Base-by-base conservation (phyloP, 2,113 vertebrate genomes). In the Notothenia coriiceps region DNA sequence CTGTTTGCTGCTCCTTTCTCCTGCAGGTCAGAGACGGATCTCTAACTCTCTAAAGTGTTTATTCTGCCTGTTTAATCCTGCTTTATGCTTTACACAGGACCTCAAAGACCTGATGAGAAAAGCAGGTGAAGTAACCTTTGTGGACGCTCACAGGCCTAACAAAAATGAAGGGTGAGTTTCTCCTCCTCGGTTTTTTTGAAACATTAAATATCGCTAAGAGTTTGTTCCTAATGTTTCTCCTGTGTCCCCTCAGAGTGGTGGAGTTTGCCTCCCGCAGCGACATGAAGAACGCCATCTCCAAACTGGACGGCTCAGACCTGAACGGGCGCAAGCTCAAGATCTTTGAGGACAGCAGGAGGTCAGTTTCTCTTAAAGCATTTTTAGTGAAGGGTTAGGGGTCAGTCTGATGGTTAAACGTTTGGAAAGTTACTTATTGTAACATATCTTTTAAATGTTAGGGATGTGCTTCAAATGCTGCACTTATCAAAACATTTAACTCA, bases 101-200 rank as follows among this genome's bases (percentile, higher is more conserved):
- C 94, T 98, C 83, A 98, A 98, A 93, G 97, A 98, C 94, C 94
- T 97, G 89, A 98, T 98, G 97, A 96, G 97, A 93, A 97, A 97
- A 92, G 97, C 96, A 79, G 97, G 97, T 61, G 97, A 98, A 76
- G 97, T 98, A 52, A 98, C 97, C 25, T 98, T 97, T 95, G 97
- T 97, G 93, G 97, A 98, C 84, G 97, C 97, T 35, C 97, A 98
- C 93, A 95, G 97, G 86, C 95, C 96, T 90, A 97, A 96, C 90
- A 96, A 96, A 93, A 97, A 98, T 61, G 97, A 98, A 94, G 97
- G 97, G 97, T 97, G 73, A 91, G 92, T 61, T 60, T 0, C 14
- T 47, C 29, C 3, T 29, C 29, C 25, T 29, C 10, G 4, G 1
- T 7, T 0, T 0, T 4, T 64, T 25, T 40, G 0, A 25, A 13